Conservation (phyloP, 2,797 vertebrate genomes). For the Gymnoscopelus microlampas region DNA sequence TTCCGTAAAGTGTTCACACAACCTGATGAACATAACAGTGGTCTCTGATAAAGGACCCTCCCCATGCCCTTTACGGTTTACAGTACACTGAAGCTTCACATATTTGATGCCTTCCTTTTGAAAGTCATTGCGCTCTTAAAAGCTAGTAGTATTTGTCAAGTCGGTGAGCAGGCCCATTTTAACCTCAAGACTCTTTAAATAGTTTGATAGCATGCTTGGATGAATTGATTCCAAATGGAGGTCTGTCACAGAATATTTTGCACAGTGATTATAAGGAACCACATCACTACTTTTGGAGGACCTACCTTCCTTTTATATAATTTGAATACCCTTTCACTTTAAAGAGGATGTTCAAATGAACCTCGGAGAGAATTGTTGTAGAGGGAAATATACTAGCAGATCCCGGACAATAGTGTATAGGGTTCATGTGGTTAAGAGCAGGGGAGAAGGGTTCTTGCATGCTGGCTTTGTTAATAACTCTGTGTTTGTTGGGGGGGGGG, state of each 20-base stretch:
- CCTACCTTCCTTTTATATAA: too few species aligned
- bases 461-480: slow-evolving; percentile 65
- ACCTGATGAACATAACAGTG: slow-evolving; percentile 86
- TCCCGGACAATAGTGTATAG: too few species aligned
- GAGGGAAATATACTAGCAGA: too few species aligned
- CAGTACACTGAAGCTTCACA: slow-evolving; percentile 85
- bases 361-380: too few species aligned
- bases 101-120: slow-evolving; percentile 90
- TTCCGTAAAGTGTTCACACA: slow-evolving; percentile 87
- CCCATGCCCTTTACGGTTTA: slow-evolving; percentile 83
- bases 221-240: slow-evolving; percentile 62
- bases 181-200: slow-evolving; percentile 90
- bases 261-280: too few species aligned
- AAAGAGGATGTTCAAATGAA: too few species aligned
- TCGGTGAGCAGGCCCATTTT: slow-evolving; percentile 90
- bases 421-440: slow-evolving; percentile 26
- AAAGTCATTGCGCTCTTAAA: slow-evolving; percentile 89
- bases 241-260: too few species aligned
- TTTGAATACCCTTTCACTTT: too few species aligned
- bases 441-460: slow-evolving; percentile 62
- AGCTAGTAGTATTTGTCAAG: slow-evolving; percentile 88
- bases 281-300: too few species aligned
- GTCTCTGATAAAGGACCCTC: slow-evolving; percentile 87
- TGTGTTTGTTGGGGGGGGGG: slow-evolving; percentile 16
- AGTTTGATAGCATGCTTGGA: slow-evolving; percentile 90